phyloP scores from a whole-genome alignment of 2,888 invertebrate genomes.

The Podotricha telesiphe region DNA sequence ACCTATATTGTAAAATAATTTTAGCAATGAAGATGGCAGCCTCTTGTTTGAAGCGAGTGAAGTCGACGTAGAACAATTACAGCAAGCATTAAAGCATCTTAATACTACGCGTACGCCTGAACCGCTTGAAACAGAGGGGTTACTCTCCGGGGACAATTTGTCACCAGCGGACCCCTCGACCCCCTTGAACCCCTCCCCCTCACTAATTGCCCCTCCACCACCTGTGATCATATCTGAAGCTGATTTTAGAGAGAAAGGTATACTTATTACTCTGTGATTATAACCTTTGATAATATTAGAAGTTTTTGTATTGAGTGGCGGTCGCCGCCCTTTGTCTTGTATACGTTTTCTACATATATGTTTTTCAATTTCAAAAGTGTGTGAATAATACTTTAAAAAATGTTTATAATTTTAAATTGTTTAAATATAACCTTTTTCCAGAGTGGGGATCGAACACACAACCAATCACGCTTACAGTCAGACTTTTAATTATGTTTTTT shows the following conservation, averaged over 20 bases:
- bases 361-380: too few species aligned
- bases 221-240: slow-evolving; percentile 77
- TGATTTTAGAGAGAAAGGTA: slow-evolving; percentile 77
- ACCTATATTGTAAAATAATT: too few species aligned
- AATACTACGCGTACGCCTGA: slow-evolving; percentile 44
- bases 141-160: background rate
- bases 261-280: background rate
- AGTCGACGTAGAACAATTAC: slow-evolving; percentile 58
- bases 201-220: slow-evolving; percentile 55
- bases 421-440: too few species aligned
- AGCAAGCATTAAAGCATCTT: slow-evolving; percentile 46
- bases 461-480: too few species aligned
- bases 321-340: too few species aligned
- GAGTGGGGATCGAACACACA: too few species aligned
- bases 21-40: slow-evolving; percentile 57
- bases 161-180: slow-evolving; percentile 4
- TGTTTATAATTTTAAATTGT: too few species aligned
- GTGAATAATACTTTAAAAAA: too few species aligned
- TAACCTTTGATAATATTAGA: background rate
- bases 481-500: too few species aligned
- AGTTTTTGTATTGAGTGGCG: too few species aligned
- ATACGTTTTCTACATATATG: too few species aligned
- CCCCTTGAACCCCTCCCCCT: background rate
- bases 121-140: background rate
- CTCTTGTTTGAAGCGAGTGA: slow-evolving; percentile 56